Base-by-base conservation (phyloP, 2,797 vertebrate genomes). In the Neosilurus hyrtlii region DNA sequence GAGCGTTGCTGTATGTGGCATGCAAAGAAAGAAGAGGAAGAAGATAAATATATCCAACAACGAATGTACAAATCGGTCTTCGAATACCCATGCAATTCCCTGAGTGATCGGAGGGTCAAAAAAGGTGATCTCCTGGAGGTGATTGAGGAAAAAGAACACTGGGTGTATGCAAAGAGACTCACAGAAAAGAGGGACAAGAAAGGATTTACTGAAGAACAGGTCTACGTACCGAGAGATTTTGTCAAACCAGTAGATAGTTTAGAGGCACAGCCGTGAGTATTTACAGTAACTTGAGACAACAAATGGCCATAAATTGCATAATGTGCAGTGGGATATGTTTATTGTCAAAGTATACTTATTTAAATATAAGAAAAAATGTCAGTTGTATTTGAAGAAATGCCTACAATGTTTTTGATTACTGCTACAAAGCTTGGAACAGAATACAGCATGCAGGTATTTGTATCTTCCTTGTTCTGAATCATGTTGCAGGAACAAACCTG, bases 231-330 rank as follows among this genome's bases (percentile, higher is more conserved):
- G 56, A 82, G 7, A 77, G 73, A 80, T 9, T 90, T 88, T n/a
- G 10, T 91, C 56, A 90, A 84, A 54, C 83, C 84, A 9, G 24
- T 86, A 30, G 70, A 72, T 51, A 90, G 87, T 57, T 24, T 91
- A 59, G 88, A 90, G 63, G 88, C 89, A 3, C 79, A 90, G 49
- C 79, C 74, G 91, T 91, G 87, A 91, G 90, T 90, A 49, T 62
- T 80, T 61, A 8, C 49, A 35, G 4, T 70, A 15, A 73, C 26
- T 26, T 24, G 2, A 56, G 18, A 0, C 35, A 9, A 4, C 4
- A 16, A n/a, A 0, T 66, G 4, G 4, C 8, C 12, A 77, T 77
- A 43, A 77, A 63, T 62, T 26, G 11, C 37, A 49, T 62, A 51
- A 63, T 62, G 59, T 9, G 4, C 18, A 18, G 18, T 77, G 16